Evolutionary conservation across 1,140 invertebrate genomes (phyloP).

Genomic region (Drosophila nigromelanica): DNA sequence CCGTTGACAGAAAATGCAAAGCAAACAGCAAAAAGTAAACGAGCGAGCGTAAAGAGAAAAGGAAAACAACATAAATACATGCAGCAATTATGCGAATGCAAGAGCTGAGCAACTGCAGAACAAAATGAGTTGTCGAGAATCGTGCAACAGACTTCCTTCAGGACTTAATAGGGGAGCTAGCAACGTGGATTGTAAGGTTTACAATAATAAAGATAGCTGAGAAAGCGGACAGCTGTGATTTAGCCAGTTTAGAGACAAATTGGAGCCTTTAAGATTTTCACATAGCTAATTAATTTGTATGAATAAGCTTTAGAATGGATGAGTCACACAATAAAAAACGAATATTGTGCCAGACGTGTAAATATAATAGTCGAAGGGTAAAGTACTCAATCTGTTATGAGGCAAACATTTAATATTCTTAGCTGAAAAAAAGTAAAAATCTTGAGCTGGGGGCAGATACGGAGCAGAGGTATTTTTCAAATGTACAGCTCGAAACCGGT

Average conservation of each 20-base stretch:
- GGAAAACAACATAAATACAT: conserved; percentile 27
- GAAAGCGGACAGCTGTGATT: background rate
- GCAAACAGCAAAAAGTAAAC: conserved; percentile 24
- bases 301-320: background rate
- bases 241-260: background rate
- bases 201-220: background rate
- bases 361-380: background rate
- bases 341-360: background rate
- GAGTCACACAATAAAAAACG: background rate
- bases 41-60: conserved; percentile 10
- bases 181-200: background rate
- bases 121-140: background rate
- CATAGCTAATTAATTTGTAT: background rate
- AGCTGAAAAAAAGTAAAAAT: background rate
- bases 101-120: background rate
- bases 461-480: background rate
- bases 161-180: background rate
- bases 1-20: conserved; percentile 43
- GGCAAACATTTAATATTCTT: background rate
- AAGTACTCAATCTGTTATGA: background rate
- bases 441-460: too few relatives aligned
- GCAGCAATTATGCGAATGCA: conserved; percentile 30
- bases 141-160: background rate
- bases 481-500: background rate
- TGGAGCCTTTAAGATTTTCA: too few relatives aligned